Evolutionary conservation across 2,797 vertebrate genomes (phyloP).

Genomic region (Phataginus tricuspis): DNA sequence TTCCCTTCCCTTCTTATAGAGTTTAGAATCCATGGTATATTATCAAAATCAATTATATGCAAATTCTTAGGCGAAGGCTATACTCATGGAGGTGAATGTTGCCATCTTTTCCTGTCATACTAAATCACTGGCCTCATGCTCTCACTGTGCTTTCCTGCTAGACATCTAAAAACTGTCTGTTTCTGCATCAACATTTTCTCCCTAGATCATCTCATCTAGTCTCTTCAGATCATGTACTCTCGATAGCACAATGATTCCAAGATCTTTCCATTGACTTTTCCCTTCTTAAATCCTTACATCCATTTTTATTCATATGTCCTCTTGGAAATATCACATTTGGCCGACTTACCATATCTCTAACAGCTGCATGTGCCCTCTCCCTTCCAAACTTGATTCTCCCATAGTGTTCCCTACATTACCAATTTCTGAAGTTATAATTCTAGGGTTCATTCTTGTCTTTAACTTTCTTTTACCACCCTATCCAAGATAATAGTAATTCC

Average conservation of each 20-base stretch:
- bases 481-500: not conserved
- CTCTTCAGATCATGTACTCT: not conserved
- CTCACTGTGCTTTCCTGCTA: not conserved
- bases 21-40: not conserved
- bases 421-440: not conserved
- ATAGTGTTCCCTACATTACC: not conserved
- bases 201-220: not conserved
- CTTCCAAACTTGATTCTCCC: not conserved
- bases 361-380: not conserved
- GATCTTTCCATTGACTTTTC: not conserved
- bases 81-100: not conserved
- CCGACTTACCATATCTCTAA: not conserved
- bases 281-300: not conserved
- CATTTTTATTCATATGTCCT: not conserved
- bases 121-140: not conserved
- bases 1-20: not conserved
- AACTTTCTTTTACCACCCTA: not conserved
- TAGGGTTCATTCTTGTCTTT: not conserved
- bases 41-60: not conserved
- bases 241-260: not conserved
- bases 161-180: not conserved
- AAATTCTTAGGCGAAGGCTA: not conserved
- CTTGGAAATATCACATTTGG: not conserved
- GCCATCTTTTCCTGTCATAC: not conserved
- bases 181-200: not conserved